Conservation (phyloP, 2,888 invertebrate genomes). For the Embidobia sp. region DNA sequence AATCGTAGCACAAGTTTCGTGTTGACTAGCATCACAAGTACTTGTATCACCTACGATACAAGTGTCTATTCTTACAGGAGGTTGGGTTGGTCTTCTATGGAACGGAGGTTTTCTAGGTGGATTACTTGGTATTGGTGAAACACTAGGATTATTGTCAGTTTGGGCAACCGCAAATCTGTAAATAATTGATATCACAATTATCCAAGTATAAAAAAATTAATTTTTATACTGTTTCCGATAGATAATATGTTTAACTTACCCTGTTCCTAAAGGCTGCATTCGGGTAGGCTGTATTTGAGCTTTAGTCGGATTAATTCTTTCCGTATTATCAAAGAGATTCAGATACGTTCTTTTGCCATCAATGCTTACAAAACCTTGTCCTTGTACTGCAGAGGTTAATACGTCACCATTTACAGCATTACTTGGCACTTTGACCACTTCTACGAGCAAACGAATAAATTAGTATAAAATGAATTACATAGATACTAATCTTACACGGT, state of each 20-base stretch:
- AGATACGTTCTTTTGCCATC: slow-evolving; percentile 95
- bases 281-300: slow-evolving; percentile 78
- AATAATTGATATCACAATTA: not conserved
- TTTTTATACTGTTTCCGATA: too few species aligned
- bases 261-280: slow-evolving; percentile 84
- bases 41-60: slow-evolving; percentile 96
- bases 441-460: slow-evolving; percentile 45
- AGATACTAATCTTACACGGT: too few species aligned
- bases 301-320: slow-evolving; percentile 77
- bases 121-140: slow-evolving; percentile 76
- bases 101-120: slow-evolving; percentile 83
- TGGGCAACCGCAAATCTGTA: slow-evolving; percentile 84
- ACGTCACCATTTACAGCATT: slow-evolving; percentile 83
- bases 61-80: slow-evolving; percentile 92
- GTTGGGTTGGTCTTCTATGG: slow-evolving; percentile 85
- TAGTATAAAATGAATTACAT: not conserved
- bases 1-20: slow-evolving; percentile 92
- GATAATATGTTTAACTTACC: too few species aligned
- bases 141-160: slow-evolving; percentile 82
- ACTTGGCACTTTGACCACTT: slow-evolving; percentile 76
- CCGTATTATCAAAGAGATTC: slow-evolving; percentile 88
- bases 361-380: slow-evolving; percentile 94
- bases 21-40: slow-evolving; percentile 93
- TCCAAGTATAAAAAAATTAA: too few species aligned
- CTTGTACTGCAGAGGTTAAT: slow-evolving; percentile 88